Evolutionary conservation across 2,113 vertebrate genomes (phyloP).

Genomic region (Callopanchax toddi): DNA sequence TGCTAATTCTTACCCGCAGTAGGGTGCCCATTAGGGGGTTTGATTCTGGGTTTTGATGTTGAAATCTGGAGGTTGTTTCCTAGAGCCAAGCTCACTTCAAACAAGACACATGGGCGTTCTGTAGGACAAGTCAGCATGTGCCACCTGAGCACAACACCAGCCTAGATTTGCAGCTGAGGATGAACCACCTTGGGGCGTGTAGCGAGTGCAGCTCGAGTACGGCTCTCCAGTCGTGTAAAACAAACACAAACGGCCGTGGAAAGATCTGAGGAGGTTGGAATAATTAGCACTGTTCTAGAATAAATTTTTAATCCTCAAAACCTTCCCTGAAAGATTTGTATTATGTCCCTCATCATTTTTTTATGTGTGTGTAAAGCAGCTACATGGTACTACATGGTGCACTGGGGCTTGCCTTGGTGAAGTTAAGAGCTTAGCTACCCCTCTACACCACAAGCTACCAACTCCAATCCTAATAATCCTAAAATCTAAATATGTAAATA

Average conservation of each 20-base stretch:
- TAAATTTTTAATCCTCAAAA: conserved; percentile 51
- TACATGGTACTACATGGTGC: conserved; percentile 8
- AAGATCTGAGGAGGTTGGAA: conserved; percentile 29
- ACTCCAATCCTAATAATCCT: conserved; percentile 30
- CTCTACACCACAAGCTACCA: conserved; percentile 8
- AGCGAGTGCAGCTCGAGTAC: background rate
- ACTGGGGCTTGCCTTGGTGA: conserved; percentile 24
- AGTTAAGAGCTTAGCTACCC: conserved; percentile 34
- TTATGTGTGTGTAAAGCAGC: conserved; percentile 32
- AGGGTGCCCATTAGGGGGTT: conserved; percentile 76
- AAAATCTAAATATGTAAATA: conserved; percentile 19
- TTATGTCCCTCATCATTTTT: conserved; percentile 52
- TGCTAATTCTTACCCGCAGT: conserved; percentile 75
- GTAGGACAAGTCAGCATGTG: conserved; percentile 57
- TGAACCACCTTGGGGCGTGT: conserved; percentile 8
- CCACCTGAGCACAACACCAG: conserved; percentile 61
- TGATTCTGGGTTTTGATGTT: conserved; percentile 76
- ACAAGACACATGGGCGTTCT: conserved; percentile 65
- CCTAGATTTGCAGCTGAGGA: conserved; percentile 33
- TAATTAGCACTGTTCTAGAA: conserved; percentile 37
- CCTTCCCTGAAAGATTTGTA: conserved; percentile 35
- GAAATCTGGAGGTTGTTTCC: conserved; percentile 76
- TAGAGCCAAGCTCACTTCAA: conserved; percentile 75
- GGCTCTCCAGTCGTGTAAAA: conserved; percentile 25
- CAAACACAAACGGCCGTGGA: conserved; percentile 12